A percentile compares a stretch with the other conserved stretches of the same genome.
phyloP scores from a whole-genome alignment of 37 sponge, comb jelly and placozoan species.

The Aphrocallistes beatrix region DNA sequence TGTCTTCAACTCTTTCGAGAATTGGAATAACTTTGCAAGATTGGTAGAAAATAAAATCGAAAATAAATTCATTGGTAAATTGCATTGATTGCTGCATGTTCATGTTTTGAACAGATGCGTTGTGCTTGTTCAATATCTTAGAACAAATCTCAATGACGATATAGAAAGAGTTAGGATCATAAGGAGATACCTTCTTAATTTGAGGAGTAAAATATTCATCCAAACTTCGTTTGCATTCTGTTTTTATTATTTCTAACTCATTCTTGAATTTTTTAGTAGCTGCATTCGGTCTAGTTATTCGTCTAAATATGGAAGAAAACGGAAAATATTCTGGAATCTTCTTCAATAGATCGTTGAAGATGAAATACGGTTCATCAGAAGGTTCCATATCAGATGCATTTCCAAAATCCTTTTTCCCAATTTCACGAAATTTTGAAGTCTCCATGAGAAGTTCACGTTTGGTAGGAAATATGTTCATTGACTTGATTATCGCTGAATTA shows the following conservation, averaged over 20 bases:
- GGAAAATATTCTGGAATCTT: not conserved
- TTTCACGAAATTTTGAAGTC: not conserved
- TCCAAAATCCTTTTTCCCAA: not conserved
- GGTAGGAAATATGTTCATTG: not conserved
- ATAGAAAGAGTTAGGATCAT: not conserved
- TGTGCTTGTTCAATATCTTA: not conserved
- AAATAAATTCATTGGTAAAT: not conserved
- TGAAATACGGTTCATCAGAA: not conserved
- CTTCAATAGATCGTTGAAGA: not conserved
- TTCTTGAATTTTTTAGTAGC: not conserved
- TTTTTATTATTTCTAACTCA: not conserved
- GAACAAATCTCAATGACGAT: not conserved
- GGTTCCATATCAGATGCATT: not conserved
- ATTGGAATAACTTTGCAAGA: conserved; percentile 2
- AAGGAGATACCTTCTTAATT: not conserved
- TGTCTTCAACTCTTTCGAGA: not conserved
- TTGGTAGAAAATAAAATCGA: not conserved
- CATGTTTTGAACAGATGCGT: not conserved
- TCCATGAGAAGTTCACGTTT: not conserved
- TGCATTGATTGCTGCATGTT: not conserved
- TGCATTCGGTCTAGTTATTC: not conserved
- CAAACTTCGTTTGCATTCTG: not conserved
- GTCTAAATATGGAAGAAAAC: not conserved
- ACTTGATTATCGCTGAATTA: not conserved
- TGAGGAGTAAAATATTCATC: not conserved